A percentile compares a stretch with the other conserved stretches of the same genome.
phyloP scores from a whole-genome alignment of 1,140 invertebrate species.

The Polypedilum vanderplanki region DNA sequence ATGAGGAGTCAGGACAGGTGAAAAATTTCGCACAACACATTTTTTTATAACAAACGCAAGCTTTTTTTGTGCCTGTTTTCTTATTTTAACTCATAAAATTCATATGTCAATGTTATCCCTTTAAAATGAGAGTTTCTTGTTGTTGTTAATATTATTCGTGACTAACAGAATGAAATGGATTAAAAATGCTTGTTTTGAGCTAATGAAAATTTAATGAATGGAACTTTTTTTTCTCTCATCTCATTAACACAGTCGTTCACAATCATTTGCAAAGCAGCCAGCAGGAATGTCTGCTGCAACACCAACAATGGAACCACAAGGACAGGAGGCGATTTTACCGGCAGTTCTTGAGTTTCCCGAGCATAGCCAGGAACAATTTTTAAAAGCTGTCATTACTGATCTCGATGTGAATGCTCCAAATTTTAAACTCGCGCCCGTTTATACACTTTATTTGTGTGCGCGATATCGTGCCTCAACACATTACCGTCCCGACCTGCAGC shows the following conservation, averaged over 20 bases:
- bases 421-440: conserved; percentile 87
- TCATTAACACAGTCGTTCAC: conserved; percentile 27
- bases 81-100: conserved; percentile 26
- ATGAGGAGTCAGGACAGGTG: conserved; percentile 59
- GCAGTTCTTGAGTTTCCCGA: conserved; percentile 91
- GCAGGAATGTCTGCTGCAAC: neutral
- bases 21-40: conserved; percentile 41
- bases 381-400: conserved; percentile 77
- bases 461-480: conserved; percentile 87
- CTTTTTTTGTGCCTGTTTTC: conserved; percentile 29
- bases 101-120: neutral
- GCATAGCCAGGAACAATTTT: conserved; percentile 85
- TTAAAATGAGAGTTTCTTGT: too few species aligned
- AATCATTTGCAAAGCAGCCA: conserved; percentile 14
- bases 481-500: conserved; percentile 83
- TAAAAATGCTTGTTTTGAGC: neutral
- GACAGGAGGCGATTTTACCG: conserved; percentile 84
- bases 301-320: conserved; percentile 47
- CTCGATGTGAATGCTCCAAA: conserved; percentile 77
- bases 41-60: conserved; percentile 20
- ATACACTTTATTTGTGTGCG: conserved; percentile 88
- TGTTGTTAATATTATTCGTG: neutral
- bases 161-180: neutral
- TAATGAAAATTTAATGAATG: neutral
- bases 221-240: neutral